These are phyloP conservation scores for Plusia festucae DNA, from an alignment of 2,888 invertebrate genomes.

Conservation along the genomic window DNA sequence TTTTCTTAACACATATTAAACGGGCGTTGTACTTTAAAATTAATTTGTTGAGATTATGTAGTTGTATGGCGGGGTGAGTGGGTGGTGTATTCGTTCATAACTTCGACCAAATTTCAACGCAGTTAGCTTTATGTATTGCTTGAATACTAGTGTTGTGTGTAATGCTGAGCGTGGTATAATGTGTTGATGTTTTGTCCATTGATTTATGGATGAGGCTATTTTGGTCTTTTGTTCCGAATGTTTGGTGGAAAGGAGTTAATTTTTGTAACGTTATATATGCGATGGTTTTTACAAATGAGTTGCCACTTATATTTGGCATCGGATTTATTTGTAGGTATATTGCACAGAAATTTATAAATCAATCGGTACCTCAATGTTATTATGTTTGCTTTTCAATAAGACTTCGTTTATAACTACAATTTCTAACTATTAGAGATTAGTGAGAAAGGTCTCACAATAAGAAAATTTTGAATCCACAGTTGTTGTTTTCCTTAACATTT, in stretches of 20 bases:
- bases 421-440: too few relatives aligned
- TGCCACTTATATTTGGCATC: too few relatives aligned
- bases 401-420: too few relatives aligned
- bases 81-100: conserved; percentile 14
- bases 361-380: too few relatives aligned
- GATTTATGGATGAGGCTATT: conserved; percentile 13
- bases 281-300: background rate
- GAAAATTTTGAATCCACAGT: background rate
- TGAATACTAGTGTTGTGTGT: conserved; percentile 36
- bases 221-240: conserved; percentile 12
- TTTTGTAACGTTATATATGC: background rate
- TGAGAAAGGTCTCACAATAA: background rate
- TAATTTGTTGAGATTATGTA: background rate
- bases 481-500: too few relatives aligned
- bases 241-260: background rate
- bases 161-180: conserved; percentile 12
- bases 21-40: conserved; percentile 17
- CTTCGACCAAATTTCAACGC: conserved; percentile 31
- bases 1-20: conserved; percentile 9
- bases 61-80: conserved; percentile 2
- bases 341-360: too few relatives aligned
- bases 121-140: conserved; percentile 44
- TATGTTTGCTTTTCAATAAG: too few relatives aligned
- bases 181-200: conserved; percentile 21
- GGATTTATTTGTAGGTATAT: too few relatives aligned